phyloP scores from a whole-genome alignment of 1,140 invertebrate species.

The Rhysida immarginata region DNA sequence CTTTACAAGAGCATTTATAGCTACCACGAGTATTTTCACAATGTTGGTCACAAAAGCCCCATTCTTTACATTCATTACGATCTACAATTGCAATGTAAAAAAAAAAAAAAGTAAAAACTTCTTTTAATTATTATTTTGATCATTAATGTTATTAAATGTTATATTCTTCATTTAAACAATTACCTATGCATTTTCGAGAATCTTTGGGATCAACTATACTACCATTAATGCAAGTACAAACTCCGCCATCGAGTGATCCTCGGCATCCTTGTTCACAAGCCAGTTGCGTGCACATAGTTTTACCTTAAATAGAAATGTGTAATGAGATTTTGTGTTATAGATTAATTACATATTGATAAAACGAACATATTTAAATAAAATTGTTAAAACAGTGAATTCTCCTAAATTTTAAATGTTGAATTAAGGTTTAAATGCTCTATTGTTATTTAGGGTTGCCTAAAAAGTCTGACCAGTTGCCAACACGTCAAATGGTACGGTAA shows the following conservation, averaged over 20 bases:
- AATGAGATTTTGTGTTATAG: no score
- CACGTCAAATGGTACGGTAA: no score
- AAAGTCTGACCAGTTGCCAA: no score
- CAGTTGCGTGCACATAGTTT: constrained; percentile 53
- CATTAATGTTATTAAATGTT: background rate
- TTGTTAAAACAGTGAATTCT: no score
- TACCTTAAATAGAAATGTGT: no score
- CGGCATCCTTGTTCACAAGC: constrained; percentile 81
- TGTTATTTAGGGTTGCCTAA: no score
- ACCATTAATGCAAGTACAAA: constrained; percentile 71
- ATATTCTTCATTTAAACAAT: constrained; percentile 17
- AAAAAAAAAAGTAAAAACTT: background rate
- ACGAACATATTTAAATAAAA: no score
- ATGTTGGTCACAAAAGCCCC: constrained; percentile 89
- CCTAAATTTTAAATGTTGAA: no score
- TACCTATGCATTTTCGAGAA: constrained; percentile 66
- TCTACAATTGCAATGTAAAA: constrained; percentile 37
- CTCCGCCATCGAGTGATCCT: constrained; percentile 70
- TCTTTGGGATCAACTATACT: constrained; percentile 50
- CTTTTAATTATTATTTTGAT: background rate
- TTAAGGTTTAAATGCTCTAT: no score
- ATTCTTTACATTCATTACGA: constrained; percentile 81
- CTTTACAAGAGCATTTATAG: constrained; percentile 68
- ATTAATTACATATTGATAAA: no score
- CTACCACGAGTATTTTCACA: constrained; percentile 69